Evolutionary conservation across 2,888 invertebrate species (phyloP).

Genomic region (Zygaena filipendulae): DNA sequence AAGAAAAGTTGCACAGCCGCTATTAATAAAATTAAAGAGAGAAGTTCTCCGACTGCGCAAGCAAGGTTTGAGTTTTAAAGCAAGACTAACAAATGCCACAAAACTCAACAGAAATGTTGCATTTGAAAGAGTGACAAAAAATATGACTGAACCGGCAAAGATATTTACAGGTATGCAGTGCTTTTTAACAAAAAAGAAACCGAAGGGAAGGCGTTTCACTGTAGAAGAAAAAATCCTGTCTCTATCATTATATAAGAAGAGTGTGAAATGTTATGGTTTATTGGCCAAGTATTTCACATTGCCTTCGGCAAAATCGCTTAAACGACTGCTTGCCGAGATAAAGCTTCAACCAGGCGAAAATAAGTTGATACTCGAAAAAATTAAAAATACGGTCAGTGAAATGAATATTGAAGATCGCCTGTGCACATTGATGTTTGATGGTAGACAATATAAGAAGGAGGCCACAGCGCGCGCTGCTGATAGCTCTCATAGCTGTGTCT

Average conservation of each 20-base stretch:
- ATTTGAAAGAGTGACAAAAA: conserved; percentile 2
- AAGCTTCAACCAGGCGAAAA: conserved; percentile 15
- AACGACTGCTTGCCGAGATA: conserved; percentile 13
- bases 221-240: conserved; percentile 8
- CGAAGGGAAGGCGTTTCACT: conserved; percentile 8
- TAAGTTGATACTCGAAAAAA: conserved; percentile 13
- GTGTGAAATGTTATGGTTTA: conserved; percentile 13
- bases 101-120: conserved; percentile 1
- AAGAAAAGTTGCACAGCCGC: too few species aligned
- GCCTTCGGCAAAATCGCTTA: conserved; percentile 15
- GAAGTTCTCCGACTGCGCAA: conserved; percentile 2
- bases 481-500: too few species aligned
- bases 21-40: too few species aligned
- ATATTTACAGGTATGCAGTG: conserved; percentile 6
- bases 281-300: conserved; percentile 15
- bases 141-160: conserved; percentile 4
- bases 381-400: conserved; percentile 10
- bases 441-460: too few species aligned
- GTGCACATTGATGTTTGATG: conserved; percentile 16
- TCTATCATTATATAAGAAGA: conserved; percentile 10
- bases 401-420: conserved; percentile 8
- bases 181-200: conserved; percentile 5
- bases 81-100: conserved; percentile 2
- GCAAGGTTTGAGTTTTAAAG: background rate
- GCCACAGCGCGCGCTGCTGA: too few species aligned